Conservation (phyloP, 2,113 vertebrate genomes). For the Mohoua ochrocephala region DNA sequence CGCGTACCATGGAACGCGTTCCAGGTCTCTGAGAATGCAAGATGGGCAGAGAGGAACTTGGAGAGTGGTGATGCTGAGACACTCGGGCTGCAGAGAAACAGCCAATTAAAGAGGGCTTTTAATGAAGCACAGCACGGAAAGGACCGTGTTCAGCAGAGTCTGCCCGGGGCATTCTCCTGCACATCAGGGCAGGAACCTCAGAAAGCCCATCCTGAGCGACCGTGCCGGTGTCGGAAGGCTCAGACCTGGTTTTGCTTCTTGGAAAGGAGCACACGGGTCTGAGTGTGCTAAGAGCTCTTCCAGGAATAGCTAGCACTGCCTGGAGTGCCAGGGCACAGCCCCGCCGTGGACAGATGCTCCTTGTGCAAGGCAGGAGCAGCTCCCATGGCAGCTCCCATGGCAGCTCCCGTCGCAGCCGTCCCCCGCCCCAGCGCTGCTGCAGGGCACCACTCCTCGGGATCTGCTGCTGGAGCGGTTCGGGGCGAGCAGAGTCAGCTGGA, state of each 20-base stretch:
- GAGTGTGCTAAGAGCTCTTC: not conserved
- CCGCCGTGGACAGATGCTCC: not conserved
- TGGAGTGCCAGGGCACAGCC: not conserved
- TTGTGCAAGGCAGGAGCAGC: not conserved
- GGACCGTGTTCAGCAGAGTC: not conserved
- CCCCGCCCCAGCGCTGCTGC: not conserved
- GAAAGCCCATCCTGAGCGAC: rapidly evolving
- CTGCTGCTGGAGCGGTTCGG: constrained; percentile 2
- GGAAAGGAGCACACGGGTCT: not conserved
- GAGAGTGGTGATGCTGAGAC: not conserved
- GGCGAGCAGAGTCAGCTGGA: constrained; percentile 23
- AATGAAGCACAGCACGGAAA: not conserved
- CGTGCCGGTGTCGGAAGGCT: not conserved
- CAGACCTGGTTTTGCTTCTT: not conserved
- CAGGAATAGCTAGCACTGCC: not conserved
- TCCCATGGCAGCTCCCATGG: not conserved
- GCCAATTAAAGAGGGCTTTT: not conserved
- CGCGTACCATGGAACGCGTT: not conserved
- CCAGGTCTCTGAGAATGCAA: not conserved
- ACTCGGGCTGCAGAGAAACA: not conserved
- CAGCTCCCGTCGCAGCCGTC: not conserved
- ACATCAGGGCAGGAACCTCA: not conserved
- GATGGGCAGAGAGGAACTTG: not conserved
- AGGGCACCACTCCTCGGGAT: constrained; percentile 23
- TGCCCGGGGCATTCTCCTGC: not conserved